A percentile compares a stretch with the other conserved stretches of the same genome.
Conservation (phyloP, 1,140 invertebrate genomes). For the Batillaria attramentaria region DNA sequence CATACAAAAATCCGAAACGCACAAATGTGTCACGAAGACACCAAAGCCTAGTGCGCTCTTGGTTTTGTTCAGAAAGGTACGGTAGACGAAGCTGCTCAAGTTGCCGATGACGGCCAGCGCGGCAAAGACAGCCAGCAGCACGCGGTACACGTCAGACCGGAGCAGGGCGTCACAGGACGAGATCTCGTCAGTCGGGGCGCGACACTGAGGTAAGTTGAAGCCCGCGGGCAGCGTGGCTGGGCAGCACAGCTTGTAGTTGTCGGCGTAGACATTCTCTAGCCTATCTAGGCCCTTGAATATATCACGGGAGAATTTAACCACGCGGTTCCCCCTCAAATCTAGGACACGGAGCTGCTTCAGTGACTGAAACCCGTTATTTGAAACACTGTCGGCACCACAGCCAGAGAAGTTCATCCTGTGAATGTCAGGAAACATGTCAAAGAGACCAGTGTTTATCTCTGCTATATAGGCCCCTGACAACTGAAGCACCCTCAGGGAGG, state of each 20-base stretch:
- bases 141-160: constrained; percentile 27
- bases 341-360: constrained; percentile 37
- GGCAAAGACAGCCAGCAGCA: constrained; percentile 47
- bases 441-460: constrained; percentile 31
- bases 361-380: constrained; percentile 38
- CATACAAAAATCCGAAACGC: constrained; percentile 60
- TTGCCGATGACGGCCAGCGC: constrained; percentile 48
- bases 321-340: constrained; percentile 26
- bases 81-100: constrained; percentile 39
- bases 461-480: constrained; percentile 17
- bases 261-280: constrained; percentile 39
- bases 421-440: constrained; percentile 39
- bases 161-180: constrained; percentile 51
- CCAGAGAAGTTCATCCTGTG: not conserved
- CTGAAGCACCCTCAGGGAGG: not conserved
- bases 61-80: constrained; percentile 30
- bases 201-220: constrained; percentile 33
- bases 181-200: constrained; percentile 40
- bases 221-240: constrained; percentile 20
- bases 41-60: constrained; percentile 27
- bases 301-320: not conserved
- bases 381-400: constrained; percentile 34
- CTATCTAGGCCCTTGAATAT: not conserved
- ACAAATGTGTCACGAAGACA: constrained; percentile 52
- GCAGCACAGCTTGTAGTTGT: constrained; percentile 48